Evolutionary conservation across 2,797 vertebrate species (phyloP), one percentile per base, ranked within the genome.

Genomic region (Gymnocypris eckloni): DNA sequence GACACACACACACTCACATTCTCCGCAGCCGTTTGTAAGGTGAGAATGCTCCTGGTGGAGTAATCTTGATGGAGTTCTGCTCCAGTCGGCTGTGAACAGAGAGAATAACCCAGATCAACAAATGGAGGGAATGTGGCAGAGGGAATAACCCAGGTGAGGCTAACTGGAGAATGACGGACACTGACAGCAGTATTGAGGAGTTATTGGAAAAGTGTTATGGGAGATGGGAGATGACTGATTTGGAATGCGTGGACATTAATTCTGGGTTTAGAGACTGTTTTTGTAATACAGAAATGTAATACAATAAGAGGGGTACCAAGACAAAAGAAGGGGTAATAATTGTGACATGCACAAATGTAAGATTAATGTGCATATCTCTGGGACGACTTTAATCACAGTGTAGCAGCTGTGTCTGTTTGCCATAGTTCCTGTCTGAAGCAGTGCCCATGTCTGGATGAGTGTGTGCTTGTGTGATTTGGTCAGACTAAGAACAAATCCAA

Each of bases 31-130:
- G 98, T 95, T 99, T 99, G 91, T 99, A 99, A 0, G 98, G 96
- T 78, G 98, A 97, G 94, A 99, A 99, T 86, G 98, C 97, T 93
- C 97, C 98, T 86, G 97, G 96, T 90, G 98, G 97, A 91, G 99
- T 98, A 92, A 96, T 95, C 95, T 97, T 99, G 95, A 99, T 99
- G 91, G 97, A 96, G 90, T 99, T 99, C 95, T 99, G 98, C 92
- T 99, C 98, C 94, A 99, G 93, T 86, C 98, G 97, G 95, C 98
- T 99, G 94, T 89, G 89, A 80, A 81, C 33, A 28, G 52, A 81
- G 20, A 86, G 54, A 61, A 85, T 61, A 73, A 85, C 39, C 25
- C 77, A 85, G 28, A 86, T 81, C 48, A 71, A 45, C 64, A 79
- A 84, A 84, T 28, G 22, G 6, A 77, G 22, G 61, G 15, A 77